These are phyloP conservation scores for Gymnorhina tibicen DNA, from an alignment of 2,113 vertebrate species.

Conservation along the genomic window DNA sequence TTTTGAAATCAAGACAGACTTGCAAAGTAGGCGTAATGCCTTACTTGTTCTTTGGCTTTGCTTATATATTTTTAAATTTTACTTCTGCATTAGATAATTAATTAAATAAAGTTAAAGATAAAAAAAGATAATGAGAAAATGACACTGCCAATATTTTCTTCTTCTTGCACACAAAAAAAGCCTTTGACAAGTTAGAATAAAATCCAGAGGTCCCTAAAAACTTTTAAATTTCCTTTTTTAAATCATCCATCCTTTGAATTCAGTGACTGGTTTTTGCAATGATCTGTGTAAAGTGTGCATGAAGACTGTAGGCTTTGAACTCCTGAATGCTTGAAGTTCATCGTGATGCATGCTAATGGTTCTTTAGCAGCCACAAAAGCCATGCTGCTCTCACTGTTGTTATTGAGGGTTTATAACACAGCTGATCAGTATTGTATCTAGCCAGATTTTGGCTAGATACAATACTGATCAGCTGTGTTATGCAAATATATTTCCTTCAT, in stretches of 20 bases:
- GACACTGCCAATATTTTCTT: neutral
- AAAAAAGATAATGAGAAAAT: neutral
- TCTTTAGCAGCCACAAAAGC: neutral
- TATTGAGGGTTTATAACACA: neutral
- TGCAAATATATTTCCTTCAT: neutral
- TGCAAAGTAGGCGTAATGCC: neutral
- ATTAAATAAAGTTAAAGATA: neutral
- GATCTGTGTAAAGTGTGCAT: neutral
- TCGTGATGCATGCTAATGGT: neutral
- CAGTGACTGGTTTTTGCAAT: fast-evolving
- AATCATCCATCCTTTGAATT: neutral
- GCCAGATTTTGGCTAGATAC: no score
- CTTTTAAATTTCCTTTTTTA: neutral
- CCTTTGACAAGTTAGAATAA: neutral
- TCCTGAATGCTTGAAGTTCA: neutral
- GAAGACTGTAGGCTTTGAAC: neutral
- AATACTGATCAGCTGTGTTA: no score
- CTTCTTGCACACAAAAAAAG: neutral
- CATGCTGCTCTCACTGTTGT: neutral
- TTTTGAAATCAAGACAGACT: neutral
- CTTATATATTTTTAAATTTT: neutral
- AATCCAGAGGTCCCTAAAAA: neutral
- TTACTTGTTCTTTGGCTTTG: neutral
- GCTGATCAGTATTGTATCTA: neutral
- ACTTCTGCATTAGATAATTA: neutral